These are phyloP conservation scores for Pygmarrhopalites habei DNA, from an alignment of 1,140 invertebrate genomes.

Conservation along the genomic window DNA sequence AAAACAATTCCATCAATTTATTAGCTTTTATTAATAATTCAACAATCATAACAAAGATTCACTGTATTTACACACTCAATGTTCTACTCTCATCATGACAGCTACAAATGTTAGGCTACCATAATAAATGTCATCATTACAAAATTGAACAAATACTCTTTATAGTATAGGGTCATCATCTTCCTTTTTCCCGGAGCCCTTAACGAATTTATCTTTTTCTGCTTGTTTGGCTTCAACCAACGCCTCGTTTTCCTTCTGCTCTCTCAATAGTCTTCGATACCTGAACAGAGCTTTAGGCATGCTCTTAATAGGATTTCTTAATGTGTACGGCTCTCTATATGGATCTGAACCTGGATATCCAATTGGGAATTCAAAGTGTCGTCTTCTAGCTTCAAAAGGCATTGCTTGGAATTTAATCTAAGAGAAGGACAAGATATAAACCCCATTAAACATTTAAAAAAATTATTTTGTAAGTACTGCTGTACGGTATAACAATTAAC, in stretches of 20 bases:
- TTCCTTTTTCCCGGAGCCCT: not conserved
- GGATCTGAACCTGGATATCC: constrained; percentile 15
- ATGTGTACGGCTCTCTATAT: constrained; percentile 18
- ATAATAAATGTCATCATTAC: too few relatives aligned
- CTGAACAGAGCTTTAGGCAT: constrained; percentile 6
- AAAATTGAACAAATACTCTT: too few relatives aligned
- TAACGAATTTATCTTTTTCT: not conserved
- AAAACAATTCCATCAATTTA: too few relatives aligned
- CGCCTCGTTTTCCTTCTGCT: not conserved
- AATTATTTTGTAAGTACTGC: too few relatives aligned
- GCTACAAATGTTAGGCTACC: too few relatives aligned
- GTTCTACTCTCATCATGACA: too few relatives aligned
- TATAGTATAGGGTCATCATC: too few relatives aligned
- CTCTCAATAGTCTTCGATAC: not conserved
- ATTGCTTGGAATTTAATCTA: constrained; percentile 52
- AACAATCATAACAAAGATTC: too few relatives aligned
- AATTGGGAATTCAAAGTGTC: constrained; percentile 55
- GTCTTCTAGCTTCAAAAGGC: constrained; percentile 56
- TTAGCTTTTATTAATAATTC: too few relatives aligned
- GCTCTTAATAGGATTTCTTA: constrained; percentile 3
- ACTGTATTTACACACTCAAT: too few relatives aligned
- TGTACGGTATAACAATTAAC: too few relatives aligned
- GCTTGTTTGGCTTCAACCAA: not conserved
- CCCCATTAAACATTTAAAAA: too few relatives aligned
- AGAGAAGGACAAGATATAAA: constrained; percentile 4